phyloP scores from a whole-genome alignment of 2,888 invertebrate species.

The Bursaphelenchus okinawaensis region DNA sequence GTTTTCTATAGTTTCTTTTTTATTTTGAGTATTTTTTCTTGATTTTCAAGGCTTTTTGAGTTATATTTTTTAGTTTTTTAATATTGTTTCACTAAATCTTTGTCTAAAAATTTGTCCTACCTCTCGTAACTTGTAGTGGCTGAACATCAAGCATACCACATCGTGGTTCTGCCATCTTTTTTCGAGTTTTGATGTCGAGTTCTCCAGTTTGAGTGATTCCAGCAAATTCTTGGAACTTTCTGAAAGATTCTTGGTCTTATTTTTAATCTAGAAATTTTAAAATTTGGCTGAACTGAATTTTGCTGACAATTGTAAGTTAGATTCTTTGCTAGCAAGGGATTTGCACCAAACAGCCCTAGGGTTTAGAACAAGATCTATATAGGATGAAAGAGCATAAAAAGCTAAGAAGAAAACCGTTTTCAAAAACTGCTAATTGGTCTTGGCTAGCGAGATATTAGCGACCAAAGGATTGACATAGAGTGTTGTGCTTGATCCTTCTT shows the following conservation, averaged over 20 bases:
- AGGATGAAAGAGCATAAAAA: too few species aligned
- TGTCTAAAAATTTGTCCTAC: too few species aligned
- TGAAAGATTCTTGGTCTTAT: conserved; percentile 16
- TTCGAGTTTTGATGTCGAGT: conserved; percentile 44
- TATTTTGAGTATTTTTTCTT: too few species aligned
- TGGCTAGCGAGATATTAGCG: too few species aligned
- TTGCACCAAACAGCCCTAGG: conserved; percentile 13
- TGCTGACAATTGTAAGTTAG: conserved; percentile 7
- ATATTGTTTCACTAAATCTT: neutral
- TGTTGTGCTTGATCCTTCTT: too few species aligned
- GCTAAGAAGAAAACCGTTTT: too few species aligned
- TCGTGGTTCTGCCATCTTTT: conserved; percentile 53
- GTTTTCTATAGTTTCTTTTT: neutral
- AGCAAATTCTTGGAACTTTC: conserved; percentile 57
- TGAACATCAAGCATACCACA: conserved; percentile 53
- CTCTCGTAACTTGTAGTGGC: conserved; percentile 27
- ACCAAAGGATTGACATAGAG: too few species aligned
- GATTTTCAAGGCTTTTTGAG: too few species aligned
- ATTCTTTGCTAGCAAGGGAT: conserved; percentile 28
- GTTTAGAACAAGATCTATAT: too few species aligned
- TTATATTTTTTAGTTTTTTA: too few species aligned
- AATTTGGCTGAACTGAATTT: neutral
- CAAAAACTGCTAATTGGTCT: too few species aligned
- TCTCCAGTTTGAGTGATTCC: conserved; percentile 46
- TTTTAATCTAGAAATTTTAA: neutral